A percentile compares a stretch with the other conserved stretches of the same genome.
phyloP scores from a whole-genome alignment of 2,113 vertebrate genomes.

The Nicator chloris region DNA sequence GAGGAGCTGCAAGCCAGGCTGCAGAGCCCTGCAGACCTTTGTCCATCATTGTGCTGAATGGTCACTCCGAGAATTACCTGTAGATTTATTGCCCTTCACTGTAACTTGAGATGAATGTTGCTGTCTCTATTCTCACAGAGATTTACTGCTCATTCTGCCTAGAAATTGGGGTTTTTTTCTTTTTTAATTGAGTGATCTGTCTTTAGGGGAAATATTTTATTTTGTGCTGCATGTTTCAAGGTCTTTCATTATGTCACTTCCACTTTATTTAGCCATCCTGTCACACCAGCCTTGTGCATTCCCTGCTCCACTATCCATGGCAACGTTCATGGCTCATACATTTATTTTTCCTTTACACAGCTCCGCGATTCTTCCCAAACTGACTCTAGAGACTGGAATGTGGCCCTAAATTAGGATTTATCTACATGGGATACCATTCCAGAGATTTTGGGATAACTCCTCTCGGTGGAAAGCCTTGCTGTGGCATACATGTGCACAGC shows the following conservation, averaged over 20 bases:
- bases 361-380: neutral
- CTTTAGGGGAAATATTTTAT: conserved; percentile 47
- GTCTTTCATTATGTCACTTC: conserved; percentile 24
- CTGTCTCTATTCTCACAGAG: conserved; percentile 22
- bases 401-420: neutral
- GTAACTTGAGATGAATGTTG: neutral
- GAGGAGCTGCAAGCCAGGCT: neutral
- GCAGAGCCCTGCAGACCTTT: conserved; percentile 10
- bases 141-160: conserved; percentile 34
- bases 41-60: neutral
- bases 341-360: neutral
- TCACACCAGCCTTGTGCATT: neutral
- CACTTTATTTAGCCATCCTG: conserved; percentile 1
- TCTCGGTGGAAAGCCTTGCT: neutral
- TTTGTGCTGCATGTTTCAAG: conserved; percentile 16
- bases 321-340: neutral
- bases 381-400: neutral
- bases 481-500: neutral
- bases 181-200: conserved; percentile 43
- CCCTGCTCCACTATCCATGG: neutral
- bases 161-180: neutral
- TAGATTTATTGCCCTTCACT: conserved; percentile 28
- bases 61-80: neutral
- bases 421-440: neutral
- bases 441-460: neutral